These are phyloP conservation scores for Saguinus midas DNA, from an alignment of 2,113 vertebrate genomes.

Conservation along the genomic window DNA sequence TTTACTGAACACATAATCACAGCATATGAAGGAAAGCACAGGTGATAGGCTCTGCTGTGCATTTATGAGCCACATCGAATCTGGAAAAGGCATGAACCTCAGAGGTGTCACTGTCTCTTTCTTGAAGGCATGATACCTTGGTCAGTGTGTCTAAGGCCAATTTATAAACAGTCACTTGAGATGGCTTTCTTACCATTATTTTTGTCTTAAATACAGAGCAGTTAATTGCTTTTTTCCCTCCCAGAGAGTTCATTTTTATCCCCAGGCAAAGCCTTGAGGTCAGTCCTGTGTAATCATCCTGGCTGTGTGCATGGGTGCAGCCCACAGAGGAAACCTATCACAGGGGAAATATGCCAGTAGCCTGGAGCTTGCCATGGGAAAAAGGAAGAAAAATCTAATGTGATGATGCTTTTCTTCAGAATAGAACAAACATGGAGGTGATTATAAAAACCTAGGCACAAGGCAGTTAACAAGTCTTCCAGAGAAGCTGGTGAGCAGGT, in stretches of 20 bases:
- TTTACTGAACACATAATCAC: conserved; percentile 83
- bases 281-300: neutral
- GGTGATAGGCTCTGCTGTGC: conserved; percentile 58
- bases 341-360: neutral
- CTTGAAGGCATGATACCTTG: conserved; percentile 43
- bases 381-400: neutral
- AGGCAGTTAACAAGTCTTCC: neutral
- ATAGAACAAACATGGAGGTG: neutral
- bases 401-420: neutral
- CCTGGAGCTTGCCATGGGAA: neutral
- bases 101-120: conserved; percentile 1
- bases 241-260: neutral
- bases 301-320: neutral
- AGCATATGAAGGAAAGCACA: conserved; percentile 67
- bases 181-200: neutral
- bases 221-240: neutral
- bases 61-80: conserved; percentile 53
- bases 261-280: neutral
- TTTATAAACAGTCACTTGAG: neutral
- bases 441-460: neutral
- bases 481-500: neutral
- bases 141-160: conserved; percentile 46
- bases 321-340: neutral
- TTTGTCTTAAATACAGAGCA: neutral
- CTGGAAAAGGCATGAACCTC: conserved; percentile 40